A percentile compares a stretch with the other conserved stretches of the same genome.
phyloP scores from a whole-genome alignment of 2,797 vertebrate genomes.

The Glyptemys insculpta region DNA sequence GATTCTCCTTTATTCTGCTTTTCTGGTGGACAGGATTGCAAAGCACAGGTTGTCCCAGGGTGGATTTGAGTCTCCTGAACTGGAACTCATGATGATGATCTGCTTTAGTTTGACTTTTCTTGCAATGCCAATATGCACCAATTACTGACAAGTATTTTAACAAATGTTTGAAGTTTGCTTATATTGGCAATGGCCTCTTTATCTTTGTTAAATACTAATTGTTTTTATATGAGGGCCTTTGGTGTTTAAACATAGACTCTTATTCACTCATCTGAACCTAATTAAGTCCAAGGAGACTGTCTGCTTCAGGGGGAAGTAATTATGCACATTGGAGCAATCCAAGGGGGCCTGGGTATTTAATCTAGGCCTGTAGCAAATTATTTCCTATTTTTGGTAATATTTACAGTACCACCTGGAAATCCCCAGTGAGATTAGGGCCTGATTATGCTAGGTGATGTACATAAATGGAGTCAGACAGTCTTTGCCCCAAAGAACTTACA shows the following conservation, averaged over 20 bases:
- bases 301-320: not conserved
- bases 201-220: slow-evolving; percentile 20
- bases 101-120: not conserved
- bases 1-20: not conserved
- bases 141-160: not conserved
- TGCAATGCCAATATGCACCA: not conserved
- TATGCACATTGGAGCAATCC: not conserved
- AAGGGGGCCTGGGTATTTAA: not conserved
- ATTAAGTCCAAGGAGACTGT: not conserved
- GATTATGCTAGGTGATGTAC: not conserved
- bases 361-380: not conserved
- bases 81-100: not conserved
- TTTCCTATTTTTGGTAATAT: slow-evolving; percentile 18
- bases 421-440: not conserved
- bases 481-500: not conserved
- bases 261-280: not conserved
- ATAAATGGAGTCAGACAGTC: not conserved
- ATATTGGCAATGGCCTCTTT: not conserved
- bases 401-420: not conserved
- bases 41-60: not conserved
- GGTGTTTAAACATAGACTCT: not conserved
- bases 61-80: not conserved
- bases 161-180: not conserved
- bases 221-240: not conserved
- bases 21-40: not conserved